phyloP scores from a whole-genome alignment of 2,888 invertebrate genomes.

The Calameuta idolon region DNA sequence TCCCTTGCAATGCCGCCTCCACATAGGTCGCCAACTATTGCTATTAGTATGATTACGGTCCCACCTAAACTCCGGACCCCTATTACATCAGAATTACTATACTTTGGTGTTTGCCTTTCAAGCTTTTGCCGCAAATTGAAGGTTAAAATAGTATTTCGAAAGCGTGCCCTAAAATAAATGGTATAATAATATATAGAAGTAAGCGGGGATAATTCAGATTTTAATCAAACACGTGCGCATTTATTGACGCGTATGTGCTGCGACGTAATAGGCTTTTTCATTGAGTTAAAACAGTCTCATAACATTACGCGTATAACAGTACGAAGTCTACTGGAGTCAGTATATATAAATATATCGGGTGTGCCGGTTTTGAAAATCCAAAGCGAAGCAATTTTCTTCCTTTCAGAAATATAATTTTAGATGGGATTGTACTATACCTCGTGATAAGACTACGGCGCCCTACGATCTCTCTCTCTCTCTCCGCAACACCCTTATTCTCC shows the following conservation, averaged over 20 bases:
- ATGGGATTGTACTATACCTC: conserved; percentile 47
- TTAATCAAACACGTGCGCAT: neutral
- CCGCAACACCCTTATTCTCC: conserved; percentile 29
- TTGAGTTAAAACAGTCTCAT: too few species aligned
- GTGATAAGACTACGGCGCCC: conserved; percentile 58
- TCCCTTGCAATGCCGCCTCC: too few species aligned
- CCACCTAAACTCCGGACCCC: conserved; percentile 26
- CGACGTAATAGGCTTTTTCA: too few species aligned
- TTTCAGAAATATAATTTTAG: conserved; percentile 63
- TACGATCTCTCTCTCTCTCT: neutral
- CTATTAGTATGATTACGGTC: conserved; percentile 43
- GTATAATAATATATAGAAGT: too few species aligned
- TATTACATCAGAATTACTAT: conserved; percentile 33
- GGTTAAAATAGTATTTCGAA: conserved; percentile 18
- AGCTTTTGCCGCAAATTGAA: conserved; percentile 28
- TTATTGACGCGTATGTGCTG: conserved; percentile 22
- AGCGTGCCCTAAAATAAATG: neutral
- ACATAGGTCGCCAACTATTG: conserved; percentile 32
- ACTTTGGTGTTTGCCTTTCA: conserved; percentile 31
- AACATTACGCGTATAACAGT: too few species aligned
- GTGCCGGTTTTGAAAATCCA: neutral
- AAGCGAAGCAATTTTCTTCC: conserved; percentile 57
- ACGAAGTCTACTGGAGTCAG: too few species aligned
- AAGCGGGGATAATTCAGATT: too few species aligned
- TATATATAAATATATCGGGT: too few species aligned